These are phyloP conservation scores for Porites lutea DNA, from an alignment of 64 coral and sea anemone genomes.

Conservation along the genomic window DNA sequence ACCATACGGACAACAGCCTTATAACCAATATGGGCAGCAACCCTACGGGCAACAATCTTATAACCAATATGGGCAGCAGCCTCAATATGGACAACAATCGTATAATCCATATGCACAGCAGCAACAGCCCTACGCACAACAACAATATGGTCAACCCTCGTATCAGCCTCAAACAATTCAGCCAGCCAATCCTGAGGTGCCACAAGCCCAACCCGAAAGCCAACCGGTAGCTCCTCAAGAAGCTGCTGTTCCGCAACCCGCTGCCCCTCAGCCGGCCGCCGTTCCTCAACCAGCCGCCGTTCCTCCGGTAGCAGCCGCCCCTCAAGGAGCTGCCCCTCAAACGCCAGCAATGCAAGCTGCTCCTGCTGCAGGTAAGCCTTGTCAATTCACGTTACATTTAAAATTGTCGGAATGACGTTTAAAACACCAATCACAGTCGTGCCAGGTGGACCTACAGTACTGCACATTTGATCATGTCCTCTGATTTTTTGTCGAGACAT, in stretches of 20 bases:
- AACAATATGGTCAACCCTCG: conserved; percentile 6
- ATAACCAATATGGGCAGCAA: not conserved
- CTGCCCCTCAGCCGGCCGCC: not conserved
- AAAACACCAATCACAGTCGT: no score
- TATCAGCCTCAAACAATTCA: not conserved
- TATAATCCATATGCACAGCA: conserved; percentile 25
- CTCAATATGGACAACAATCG: conserved; percentile 19
- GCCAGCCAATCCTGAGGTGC: not conserved
- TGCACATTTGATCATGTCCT: no score
- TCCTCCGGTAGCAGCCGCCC: not conserved
- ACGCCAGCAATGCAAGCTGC: not conserved
- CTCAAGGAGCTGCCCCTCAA: not conserved
- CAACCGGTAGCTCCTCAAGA: not conserved
- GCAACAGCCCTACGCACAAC: conserved; percentile 21
- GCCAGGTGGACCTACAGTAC: no score
- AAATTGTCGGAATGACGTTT: no score
- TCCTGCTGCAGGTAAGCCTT: conserved; percentile 9
- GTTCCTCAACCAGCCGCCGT: not conserved
- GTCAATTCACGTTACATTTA: not conserved
- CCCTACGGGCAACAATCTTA: conserved; percentile 48
- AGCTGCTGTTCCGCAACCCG: not conserved
- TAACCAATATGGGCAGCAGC: conserved; percentile 15
- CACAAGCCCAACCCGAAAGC: not conserved
- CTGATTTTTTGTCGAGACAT: no score
- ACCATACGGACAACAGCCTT: not conserved